phyloP scores from a whole-genome alignment of 2,888 invertebrate genomes.

The Ophonus ardosiacus region DNA sequence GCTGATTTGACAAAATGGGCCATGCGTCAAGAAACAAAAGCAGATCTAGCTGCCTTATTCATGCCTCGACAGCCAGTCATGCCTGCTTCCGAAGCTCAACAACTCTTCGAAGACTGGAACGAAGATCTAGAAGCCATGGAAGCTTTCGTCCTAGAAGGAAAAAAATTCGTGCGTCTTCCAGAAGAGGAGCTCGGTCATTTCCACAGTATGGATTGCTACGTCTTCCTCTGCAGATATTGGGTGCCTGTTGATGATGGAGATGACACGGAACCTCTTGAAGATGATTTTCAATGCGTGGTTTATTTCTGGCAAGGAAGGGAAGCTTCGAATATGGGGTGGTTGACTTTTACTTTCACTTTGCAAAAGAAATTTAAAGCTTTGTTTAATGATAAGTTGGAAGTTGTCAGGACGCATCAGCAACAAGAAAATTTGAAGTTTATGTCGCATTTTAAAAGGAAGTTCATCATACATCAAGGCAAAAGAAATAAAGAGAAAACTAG shows the following conservation, averaged over 20 bases:
- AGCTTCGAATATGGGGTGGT: constrained; percentile 99
- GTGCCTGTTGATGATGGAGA: constrained; percentile 81
- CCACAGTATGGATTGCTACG: constrained; percentile 97
- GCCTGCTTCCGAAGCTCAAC: constrained; percentile 89
- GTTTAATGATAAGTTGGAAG: constrained; percentile 94
- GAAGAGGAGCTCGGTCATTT: constrained; percentile 95
- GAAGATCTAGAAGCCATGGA: constrained; percentile 99
- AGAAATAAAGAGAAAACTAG: constrained; percentile 74
- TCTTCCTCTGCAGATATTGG: constrained; percentile 98
- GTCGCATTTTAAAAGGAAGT: constrained; percentile 96
- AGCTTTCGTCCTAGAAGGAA: constrained; percentile 96
- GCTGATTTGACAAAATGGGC: constrained; percentile 97
- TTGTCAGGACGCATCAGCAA: constrained; percentile 97
- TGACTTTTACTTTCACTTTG: constrained; percentile 98
- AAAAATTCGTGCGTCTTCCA: constrained; percentile 97
- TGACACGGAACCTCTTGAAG: constrained; percentile 77
- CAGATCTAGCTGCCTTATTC: constrained; percentile 96
- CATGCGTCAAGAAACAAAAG: constrained; percentile 91
- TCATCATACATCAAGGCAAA: constrained; percentile 94
- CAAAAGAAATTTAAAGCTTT: constrained; percentile 94
- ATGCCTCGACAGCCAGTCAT: constrained; percentile 95
- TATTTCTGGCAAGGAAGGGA: constrained; percentile 99
- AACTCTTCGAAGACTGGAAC: constrained; percentile 97
- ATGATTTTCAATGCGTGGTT: constrained; percentile 94
- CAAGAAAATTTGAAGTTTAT: constrained; percentile 99